Conservation (phyloP, 2,888 invertebrate species). For the Agrotis ipsilon region DNA sequence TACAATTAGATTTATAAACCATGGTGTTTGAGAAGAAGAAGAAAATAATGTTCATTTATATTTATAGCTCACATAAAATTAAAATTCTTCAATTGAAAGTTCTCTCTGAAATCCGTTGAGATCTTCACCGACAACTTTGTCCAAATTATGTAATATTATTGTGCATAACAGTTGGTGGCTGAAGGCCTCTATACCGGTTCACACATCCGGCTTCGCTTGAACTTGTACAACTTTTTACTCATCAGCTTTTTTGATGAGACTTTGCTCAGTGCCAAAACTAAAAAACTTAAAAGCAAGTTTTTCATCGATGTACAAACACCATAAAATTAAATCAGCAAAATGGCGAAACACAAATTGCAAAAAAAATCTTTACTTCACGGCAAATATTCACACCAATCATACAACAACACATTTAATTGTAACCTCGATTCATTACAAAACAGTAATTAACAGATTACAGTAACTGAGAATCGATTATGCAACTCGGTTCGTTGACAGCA, state of each 20-base stretch:
- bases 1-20: neutral
- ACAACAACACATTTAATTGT: slow-evolving; percentile 57
- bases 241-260: slow-evolving; percentile 26
- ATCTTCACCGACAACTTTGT: slow-evolving; percentile 20
- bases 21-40: too few relatives aligned
- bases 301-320: slow-evolving; percentile 31
- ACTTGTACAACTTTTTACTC: slow-evolving; percentile 54
- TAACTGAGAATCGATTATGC: slow-evolving; percentile 59
- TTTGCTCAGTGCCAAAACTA: neutral
- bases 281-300: neutral
- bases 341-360: slow-evolving; percentile 55
- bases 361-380: slow-evolving; percentile 55
- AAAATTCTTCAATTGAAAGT: slow-evolving; percentile 14
- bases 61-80: too few relatives aligned
- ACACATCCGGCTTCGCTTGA: slow-evolving; percentile 59
- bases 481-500: slow-evolving; percentile 60
- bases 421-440: slow-evolving; percentile 59
- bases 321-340: slow-evolving; percentile 39
- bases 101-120: slow-evolving; percentile 28
- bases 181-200: slow-evolving; percentile 65
- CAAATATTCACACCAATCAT: slow-evolving; percentile 59
- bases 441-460: slow-evolving; percentile 61
- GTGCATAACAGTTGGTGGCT: slow-evolving; percentile 45
- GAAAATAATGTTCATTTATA: too few relatives aligned
- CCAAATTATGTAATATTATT: slow-evolving; percentile 39